A percentile compares a stretch with the other conserved stretches of the same genome.
Evolutionary conservation across 2,797 vertebrate species (phyloP).

Genomic region (Poeciliopsis turneri): DNA sequence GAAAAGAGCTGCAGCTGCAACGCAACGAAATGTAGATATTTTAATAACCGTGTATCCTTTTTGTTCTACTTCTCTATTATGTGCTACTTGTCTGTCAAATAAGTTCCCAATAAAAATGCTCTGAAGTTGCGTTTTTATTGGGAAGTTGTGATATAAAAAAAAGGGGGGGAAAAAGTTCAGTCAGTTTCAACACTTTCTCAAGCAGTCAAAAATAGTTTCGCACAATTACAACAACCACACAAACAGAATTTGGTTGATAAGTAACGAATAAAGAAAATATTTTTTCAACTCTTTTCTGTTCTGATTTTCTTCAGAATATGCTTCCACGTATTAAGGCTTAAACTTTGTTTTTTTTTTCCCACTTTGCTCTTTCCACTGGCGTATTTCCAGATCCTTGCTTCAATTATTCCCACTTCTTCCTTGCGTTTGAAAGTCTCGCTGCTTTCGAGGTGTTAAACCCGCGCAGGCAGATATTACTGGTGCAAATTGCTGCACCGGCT

Average conservation of each 20-base stretch:
- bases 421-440: constrained; percentile 49
- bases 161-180: neutral
- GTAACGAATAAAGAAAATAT: neutral
- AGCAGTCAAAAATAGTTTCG: neutral
- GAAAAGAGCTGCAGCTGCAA: neutral
- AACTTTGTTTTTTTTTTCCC: constrained; percentile 13
- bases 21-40: neutral
- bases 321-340: neutral
- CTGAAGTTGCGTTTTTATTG: neutral
- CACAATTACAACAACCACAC: neutral
- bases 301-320: neutral
- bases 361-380: constrained; percentile 8
- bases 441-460: constrained; percentile 73
- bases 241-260: neutral
- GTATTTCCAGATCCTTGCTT: constrained; percentile 28
- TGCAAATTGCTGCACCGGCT: constrained; percentile 76
- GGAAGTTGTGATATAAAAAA: neutral
- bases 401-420: constrained; percentile 44
- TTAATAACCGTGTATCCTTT: neutral
- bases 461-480: constrained; percentile 75
- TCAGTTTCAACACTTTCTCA: neutral
- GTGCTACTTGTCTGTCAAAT: neutral
- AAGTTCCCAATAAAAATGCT: neutral
- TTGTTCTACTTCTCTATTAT: neutral
- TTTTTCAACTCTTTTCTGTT: neutral